Conservation (phyloP, 2,113 vertebrate species). For the Etia nguti region DNA sequence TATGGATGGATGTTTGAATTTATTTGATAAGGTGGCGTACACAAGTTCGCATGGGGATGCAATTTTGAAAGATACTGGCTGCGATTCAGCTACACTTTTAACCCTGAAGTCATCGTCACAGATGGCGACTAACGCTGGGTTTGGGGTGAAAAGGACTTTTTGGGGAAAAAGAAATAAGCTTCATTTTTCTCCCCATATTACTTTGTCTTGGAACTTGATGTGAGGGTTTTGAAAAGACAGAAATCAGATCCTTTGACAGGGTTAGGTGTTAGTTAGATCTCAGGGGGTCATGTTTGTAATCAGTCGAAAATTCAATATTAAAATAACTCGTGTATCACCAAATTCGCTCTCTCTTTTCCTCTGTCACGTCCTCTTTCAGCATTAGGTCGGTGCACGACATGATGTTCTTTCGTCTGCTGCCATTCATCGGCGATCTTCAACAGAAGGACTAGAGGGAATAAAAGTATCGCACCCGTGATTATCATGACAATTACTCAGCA, state of each 20-base stretch:
- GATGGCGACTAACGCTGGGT: background rate
- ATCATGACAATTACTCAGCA: background rate
- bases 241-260: background rate
- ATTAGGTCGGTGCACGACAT: background rate
- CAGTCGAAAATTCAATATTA: background rate
- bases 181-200: background rate
- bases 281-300: background rate
- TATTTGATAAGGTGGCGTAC: background rate
- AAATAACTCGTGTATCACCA: background rate
- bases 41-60: background rate
- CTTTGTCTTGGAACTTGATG: background rate
- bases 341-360: background rate
- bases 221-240: background rate
- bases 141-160: background rate
- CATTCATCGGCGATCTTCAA: background rate
- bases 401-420: background rate
- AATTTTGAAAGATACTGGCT: background rate
- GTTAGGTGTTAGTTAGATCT: background rate
- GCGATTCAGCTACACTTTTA: fast-evolving
- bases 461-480: background rate
- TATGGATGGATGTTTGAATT: background rate
- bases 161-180: background rate
- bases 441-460: background rate
- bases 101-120: background rate
- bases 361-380: background rate